Evolutionary conservation across 2,113 vertebrate genomes (phyloP), one percentile per base, ranked within the genome.

Genomic region (Rhinogobius similis): DNA sequence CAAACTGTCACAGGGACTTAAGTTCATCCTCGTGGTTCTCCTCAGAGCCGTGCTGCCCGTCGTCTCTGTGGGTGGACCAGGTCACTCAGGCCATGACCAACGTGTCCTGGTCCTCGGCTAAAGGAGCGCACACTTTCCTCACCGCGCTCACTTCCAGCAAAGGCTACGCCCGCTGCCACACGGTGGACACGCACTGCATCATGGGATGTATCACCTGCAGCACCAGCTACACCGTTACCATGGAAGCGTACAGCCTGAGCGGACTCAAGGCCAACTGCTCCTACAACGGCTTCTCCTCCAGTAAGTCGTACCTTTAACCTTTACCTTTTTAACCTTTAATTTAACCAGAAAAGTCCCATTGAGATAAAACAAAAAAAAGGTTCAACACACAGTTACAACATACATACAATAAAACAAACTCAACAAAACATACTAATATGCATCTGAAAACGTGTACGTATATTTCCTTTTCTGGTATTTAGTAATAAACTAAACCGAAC

Each of bases 121-220:
- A 41, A 3, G 94, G 94, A 13, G 94, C 94, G 1, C 87, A 90
- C 70, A 92, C 92, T 0, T 96, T 95, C 8, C 11, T 93, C 67
- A 88, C 90, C 1, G 82, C 91, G 4, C 79, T 99, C 84, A 94
- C 92, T 0, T 97, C 97, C 26, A 62, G 81, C 0, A 86, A 71
- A 1, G 94, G 96, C 46, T 82, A 91, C 3, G 94, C 95, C n/a
- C 93, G 93, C 69, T 98, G 97, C 82, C 96, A 92, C 89, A 96
- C 95, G 0, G 86, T 86, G 64, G 93, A 94, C 41, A 93, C 88
- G 67, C 91, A 93, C 79, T 98, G 96, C 86, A 92, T 97, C 44
- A 91, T 99, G 92, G 97, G 96, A 85, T 98, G 97, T 82, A 94
- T 98, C 81, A 93, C 92, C 1, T 98, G 97, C 23, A 91, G 95